Conservation (phyloP, 2,113 vertebrate species). For the Dromaius novaehollandiae region DNA sequence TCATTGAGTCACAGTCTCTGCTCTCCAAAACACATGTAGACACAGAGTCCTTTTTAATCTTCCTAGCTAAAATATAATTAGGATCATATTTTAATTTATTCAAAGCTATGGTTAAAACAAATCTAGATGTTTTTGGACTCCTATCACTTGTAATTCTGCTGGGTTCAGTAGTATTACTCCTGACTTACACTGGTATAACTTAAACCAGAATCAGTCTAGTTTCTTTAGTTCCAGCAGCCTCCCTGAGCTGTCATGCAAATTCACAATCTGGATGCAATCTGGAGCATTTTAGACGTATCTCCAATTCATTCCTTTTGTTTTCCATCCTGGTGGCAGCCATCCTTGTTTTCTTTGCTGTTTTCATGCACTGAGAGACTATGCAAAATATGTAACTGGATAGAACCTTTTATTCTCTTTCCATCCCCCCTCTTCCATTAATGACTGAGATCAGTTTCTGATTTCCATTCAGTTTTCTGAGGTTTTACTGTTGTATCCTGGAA, state of each 20-base stretch:
- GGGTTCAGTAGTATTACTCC: neutral
- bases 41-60: neutral
- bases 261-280: neutral
- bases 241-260: neutral
- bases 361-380: slow-evolving; percentile 22
- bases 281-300: slow-evolving; percentile 2
- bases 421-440: rapidly evolving
- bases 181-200: neutral
- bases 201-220: neutral
- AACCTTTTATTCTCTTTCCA: neutral
- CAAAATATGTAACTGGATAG: slow-evolving; percentile 7
- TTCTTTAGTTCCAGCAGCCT: neutral
- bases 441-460: neutral
- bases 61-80: neutral
- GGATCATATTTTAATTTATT: neutral
- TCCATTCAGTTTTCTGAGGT: neutral
- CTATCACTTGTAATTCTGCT: neutral
- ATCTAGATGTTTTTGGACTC: neutral
- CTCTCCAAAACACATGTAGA: neutral
- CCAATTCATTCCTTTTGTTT: slow-evolving; percentile 23
- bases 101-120: neutral
- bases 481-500: slow-evolving; percentile 58
- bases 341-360: slow-evolving; percentile 6
- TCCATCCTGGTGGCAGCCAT: neutral
- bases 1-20: neutral